Conservation (phyloP, 1,140 invertebrate species). For the Paracyclopina nana region DNA sequence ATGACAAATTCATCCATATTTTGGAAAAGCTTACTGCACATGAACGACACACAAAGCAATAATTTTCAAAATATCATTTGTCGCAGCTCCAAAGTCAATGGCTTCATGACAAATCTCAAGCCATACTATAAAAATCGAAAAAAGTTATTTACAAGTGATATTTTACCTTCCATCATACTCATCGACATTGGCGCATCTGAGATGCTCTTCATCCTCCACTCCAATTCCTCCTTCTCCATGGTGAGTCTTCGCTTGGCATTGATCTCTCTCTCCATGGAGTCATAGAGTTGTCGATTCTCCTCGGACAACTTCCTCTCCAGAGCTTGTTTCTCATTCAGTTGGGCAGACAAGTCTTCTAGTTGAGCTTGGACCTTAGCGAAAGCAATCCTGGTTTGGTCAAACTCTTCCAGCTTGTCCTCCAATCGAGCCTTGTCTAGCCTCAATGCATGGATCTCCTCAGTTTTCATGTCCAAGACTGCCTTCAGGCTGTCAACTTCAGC, state of each 20-base stretch:
- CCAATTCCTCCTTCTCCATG: constrained; percentile 29
- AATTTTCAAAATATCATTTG: too few species aligned
- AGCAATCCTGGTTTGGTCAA: constrained; percentile 18
- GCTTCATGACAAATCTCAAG: too few species aligned
- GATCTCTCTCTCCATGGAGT: constrained; percentile 21
- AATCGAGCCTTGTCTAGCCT: constrained; percentile 18
- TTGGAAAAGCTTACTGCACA: too few species aligned
- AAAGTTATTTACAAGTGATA: too few species aligned
- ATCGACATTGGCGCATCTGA: too few species aligned
- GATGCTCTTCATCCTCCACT: constrained; percentile 26
- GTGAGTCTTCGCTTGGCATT: constrained; percentile 28
- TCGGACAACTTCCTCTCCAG: constrained; percentile 18
- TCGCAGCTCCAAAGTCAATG: too few species aligned
- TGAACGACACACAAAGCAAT: too few species aligned
- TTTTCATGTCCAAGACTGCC: constrained; percentile 21
- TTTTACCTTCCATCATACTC: too few species aligned
- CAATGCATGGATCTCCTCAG: constrained; percentile 18
- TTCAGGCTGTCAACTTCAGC: constrained; percentile 21
- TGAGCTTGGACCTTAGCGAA: constrained; percentile 19
- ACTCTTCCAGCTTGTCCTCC: constrained; percentile 15
- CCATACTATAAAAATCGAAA: too few species aligned
- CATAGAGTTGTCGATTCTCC: constrained; percentile 17
- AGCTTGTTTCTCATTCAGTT: constrained; percentile 17
- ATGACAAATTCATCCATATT: too few species aligned
- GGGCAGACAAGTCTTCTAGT: constrained; percentile 19